Conservation (phyloP, 2,797 vertebrate species). For the Mareca strepera region DNA sequence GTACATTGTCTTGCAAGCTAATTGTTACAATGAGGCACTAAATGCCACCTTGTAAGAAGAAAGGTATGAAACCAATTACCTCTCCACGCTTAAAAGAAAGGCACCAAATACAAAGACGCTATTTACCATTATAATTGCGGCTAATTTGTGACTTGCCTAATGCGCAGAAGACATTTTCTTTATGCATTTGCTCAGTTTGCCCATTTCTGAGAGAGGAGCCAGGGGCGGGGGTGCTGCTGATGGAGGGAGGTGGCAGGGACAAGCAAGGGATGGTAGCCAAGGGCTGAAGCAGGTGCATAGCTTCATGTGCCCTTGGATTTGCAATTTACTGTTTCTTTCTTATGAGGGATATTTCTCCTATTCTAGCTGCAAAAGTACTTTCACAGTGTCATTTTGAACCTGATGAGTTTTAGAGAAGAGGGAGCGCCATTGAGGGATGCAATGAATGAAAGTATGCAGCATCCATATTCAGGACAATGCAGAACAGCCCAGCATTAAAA, state of each 20-base stretch:
- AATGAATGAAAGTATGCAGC: not conserved
- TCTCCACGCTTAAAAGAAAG: not conserved
- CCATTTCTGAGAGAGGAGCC: not conserved
- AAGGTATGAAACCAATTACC: not conserved
- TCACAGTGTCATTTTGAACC: not conserved
- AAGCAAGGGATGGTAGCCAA: not conserved
- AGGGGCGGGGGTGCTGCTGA: not conserved
- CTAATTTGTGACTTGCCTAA: not conserved
- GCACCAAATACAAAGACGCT: not conserved
- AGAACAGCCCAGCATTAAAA: not conserved
- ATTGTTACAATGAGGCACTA: not conserved
- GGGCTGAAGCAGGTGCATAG: not conserved
- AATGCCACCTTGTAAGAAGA: not conserved
- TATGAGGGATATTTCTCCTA: accelerated
- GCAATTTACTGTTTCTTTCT: not conserved
- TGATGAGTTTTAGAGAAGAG: not conserved
- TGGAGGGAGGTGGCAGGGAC: not conserved
- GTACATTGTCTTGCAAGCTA: not conserved
- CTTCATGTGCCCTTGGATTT: not conserved
- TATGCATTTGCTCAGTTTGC: not conserved
- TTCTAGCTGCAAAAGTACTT: not conserved
- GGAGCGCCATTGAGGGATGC: not conserved
- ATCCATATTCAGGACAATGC: not conserved
- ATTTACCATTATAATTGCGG: not conserved
- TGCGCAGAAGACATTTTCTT: not conserved